phyloP scores from a whole-genome alignment of 53 echinoderm and acorn worm species.

The Apostichopus leukothele region DNA sequence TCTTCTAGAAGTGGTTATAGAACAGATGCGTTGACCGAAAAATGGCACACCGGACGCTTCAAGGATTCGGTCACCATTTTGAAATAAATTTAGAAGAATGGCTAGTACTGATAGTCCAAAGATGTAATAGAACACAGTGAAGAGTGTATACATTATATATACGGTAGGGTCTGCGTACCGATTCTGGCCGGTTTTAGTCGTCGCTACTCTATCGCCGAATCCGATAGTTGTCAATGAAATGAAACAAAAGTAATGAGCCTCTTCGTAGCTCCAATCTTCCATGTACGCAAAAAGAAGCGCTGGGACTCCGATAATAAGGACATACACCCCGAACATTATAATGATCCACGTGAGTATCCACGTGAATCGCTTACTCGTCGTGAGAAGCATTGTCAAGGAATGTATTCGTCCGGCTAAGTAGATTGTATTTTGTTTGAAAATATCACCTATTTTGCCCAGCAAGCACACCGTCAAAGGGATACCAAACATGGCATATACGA shows the following conservation, averaged over 20 bases:
- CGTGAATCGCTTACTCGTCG: conserved; percentile 19
- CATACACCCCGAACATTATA: conserved; percentile 39
- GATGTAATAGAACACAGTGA: conserved; percentile 58
- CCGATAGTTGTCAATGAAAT: conserved; percentile 94
- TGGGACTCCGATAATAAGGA: conserved; percentile 60
- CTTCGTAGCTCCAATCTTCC: conserved; percentile 75
- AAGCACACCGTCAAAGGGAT: conserved; percentile 81
- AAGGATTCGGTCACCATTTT: conserved; percentile 20
- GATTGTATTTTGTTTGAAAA: conserved; percentile 50
- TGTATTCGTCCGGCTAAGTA: conserved; percentile 40
- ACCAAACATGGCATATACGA: conserved; percentile 82
- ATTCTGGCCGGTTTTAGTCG: conserved; percentile 9
- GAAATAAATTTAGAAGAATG: conserved; percentile 32
- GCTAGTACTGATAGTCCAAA: conserved; percentile 61
- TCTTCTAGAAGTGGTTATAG: background rate
- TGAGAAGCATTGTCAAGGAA: background rate
- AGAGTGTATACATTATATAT: conserved; percentile 51
- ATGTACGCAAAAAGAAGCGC: conserved; percentile 57
- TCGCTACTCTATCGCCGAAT: conserved; percentile 81
- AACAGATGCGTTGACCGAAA: background rate
- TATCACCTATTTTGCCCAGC: conserved; percentile 64
- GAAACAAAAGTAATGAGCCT: conserved; percentile 84
- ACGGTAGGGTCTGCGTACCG: conserved; percentile 18
- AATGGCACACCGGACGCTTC: background rate
- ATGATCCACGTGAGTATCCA: conserved; percentile 37